Evolutionary conservation across 2,113 vertebrate species (phyloP), one percentile per base, ranked within the genome.

Genomic region (Chloebia gouldiae): DNA sequence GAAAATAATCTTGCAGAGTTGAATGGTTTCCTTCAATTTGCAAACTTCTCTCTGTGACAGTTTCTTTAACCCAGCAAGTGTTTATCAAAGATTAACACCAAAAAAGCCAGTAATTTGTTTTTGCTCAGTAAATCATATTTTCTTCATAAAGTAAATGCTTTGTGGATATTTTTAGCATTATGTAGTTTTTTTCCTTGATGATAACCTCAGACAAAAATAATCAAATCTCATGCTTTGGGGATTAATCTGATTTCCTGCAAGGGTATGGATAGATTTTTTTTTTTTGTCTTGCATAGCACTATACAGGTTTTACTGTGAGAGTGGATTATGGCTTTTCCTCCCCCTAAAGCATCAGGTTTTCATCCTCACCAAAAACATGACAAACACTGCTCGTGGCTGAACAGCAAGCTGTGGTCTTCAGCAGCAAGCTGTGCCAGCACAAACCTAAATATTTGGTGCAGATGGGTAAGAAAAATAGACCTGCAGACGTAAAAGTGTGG

Each of bases 221-320:
- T 97, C 96, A 97, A 82, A 97, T 97, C 94, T 94, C 92, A 88
- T 96, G 95, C 96, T 97, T 94, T 96, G 81, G 90, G 90, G 97
- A 92, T 96, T 96, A 97, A 96, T 96, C 94, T 95, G 97, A 97
- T 97, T 98, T 93, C 92, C 90, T 97, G 95, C 94, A 88, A 89
- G 10, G 59, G 76, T 93, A 96, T 39, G 71, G 91, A 88, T 94
- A 95, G 92, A 81, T 39, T 39, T 39, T 40, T 68, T 86, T 89
- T 79, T 84, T 75, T 86, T 85, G 64, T 81, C 79, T 79, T 95
- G 84, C 60, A 15, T 83, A 82, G 92, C 71, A 45, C 76, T 64
- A 1, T 64, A 54, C 88, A 88, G 85, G 69, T 92, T 96, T 97
- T 96, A 91, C 89, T 93, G 33, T 75, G 42, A 78, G 79, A 85